Base-by-base conservation (phyloP, 2,888 invertebrate species). In the Sthenelais limicola region DNA sequence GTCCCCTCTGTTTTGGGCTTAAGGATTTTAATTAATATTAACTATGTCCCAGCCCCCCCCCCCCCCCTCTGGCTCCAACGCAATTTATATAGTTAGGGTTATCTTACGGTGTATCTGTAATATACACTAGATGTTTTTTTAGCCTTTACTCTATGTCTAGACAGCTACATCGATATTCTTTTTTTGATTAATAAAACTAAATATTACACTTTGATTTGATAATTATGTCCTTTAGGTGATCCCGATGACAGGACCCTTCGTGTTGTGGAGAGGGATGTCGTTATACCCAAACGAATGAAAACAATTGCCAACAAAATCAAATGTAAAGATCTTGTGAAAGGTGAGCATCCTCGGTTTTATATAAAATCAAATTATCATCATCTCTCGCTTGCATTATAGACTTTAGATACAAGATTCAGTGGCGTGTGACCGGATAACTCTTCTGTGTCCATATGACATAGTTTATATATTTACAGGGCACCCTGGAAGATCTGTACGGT, bases 281-380 rank as follows among this genome's bases (percentile, higher is more conserved):
- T 97, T 78, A 93, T 98, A 85, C 94, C 97, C 0, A 94, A 96
- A 88, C 91, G 93, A 82, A 93, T 98, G 90, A 91, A 97, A 79
- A 94, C 94, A 30, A 92, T 92, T 80, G 93, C 96, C 0, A 93
- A 92, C 86, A 85, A 83, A 18, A 93, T 94, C 82, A 94, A 95
- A 87, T 98, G 98, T 87, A 75, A 84, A 0, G 87, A 91, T 78
- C 92, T 93, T 89, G 94, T 94, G 0, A 88, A 90, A 84, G 91
- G 92, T 91, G 83, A 78, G 73, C 68, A n/a, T 5, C 1, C 18
- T 47, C 28, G 49, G 33, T 26, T 26, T n/a, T 1, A 24, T 15
- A 54, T 18, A 15, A 18, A 15, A 21, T 7, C 30, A 24, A 26
- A 30, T 30, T 12, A 18, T 24, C 5, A 26, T n/a, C 62, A 12